A percentile compares a stretch with the other conserved stretches of the same genome.
Conservation (phyloP, 1,140 invertebrate genomes). For the Lethrus apterus region DNA sequence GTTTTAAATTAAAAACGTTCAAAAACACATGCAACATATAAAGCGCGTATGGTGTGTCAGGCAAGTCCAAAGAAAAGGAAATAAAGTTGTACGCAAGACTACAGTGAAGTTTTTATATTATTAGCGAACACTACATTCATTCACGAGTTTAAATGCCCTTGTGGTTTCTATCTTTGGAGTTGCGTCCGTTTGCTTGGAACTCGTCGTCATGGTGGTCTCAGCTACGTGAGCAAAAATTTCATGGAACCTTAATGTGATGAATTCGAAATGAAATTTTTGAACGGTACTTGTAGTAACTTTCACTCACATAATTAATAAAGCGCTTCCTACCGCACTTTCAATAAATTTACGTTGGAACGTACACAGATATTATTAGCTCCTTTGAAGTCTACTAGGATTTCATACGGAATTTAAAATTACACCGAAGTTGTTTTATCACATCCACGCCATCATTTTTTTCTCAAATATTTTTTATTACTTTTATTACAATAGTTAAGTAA, state of each 20-base stretch:
- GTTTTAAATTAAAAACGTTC: slow-evolving; percentile 21
- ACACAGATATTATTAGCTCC: no score
- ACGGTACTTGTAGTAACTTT: no score
- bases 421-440: no score
- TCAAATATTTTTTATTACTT: no score
- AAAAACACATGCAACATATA: slow-evolving; percentile 16
- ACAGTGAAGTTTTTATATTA: slow-evolving; percentile 14
- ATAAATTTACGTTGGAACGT: no score
- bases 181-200: not conserved
- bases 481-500: no score
- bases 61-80: slow-evolving; percentile 2
- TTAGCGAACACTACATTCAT: slow-evolving; percentile 16
- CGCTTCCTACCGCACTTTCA: no score
- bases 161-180: slow-evolving; percentile 14
- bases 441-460: no score
- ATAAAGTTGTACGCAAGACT: slow-evolving; percentile 9
- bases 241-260: slow-evolving; percentile 3
- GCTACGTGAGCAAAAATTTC: slow-evolving; percentile 6
- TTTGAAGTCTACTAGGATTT: no score
- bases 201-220: not conserved
- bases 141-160: slow-evolving; percentile 15
- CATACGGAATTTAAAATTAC: no score
- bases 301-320: no score
- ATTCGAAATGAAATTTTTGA: no score
- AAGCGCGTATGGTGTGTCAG: not conserved